phyloP scores from a whole-genome alignment of 2,888 invertebrate species.

The Onchidella celtica region DNA sequence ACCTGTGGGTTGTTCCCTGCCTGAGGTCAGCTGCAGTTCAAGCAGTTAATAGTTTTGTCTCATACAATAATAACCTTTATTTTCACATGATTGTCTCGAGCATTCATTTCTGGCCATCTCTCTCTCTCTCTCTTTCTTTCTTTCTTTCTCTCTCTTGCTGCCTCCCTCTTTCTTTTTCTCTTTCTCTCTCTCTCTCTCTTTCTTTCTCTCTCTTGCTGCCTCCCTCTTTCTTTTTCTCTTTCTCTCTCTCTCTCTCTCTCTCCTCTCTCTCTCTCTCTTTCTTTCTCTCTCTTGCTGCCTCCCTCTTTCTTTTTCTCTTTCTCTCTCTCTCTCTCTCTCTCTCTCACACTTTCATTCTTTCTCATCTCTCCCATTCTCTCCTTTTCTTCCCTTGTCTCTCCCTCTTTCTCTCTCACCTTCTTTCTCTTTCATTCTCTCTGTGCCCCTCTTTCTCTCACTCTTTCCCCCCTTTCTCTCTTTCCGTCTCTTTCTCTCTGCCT shows the following conservation, averaged over 20 bases:
- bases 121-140: not conserved
- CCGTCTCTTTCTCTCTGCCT: conserved; percentile 25
- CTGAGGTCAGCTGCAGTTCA: no score
- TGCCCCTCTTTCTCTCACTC: not conserved
- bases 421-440: not conserved
- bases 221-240: no score
- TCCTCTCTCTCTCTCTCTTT: conserved; percentile 3
- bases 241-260: not conserved
- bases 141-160: conserved; percentile 9
- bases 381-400: not conserved
- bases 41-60: no score
- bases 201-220: no score
- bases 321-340: not conserved
- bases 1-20: no score
- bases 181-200: not conserved
- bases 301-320: not conserved
- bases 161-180: not conserved
- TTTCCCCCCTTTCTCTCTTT: conserved; percentile 18
- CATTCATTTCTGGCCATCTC: not conserved
- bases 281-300: conserved; percentile 10
- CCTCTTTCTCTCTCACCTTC: not conserved
- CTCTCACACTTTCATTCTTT: not conserved
- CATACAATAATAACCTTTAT: no score
- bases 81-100: conserved; percentile 13
- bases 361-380: not conserved